These are phyloP conservation scores for Sapayoa aenigma DNA, from an alignment of 2,113 vertebrate genomes.

Conservation along the genomic window DNA sequence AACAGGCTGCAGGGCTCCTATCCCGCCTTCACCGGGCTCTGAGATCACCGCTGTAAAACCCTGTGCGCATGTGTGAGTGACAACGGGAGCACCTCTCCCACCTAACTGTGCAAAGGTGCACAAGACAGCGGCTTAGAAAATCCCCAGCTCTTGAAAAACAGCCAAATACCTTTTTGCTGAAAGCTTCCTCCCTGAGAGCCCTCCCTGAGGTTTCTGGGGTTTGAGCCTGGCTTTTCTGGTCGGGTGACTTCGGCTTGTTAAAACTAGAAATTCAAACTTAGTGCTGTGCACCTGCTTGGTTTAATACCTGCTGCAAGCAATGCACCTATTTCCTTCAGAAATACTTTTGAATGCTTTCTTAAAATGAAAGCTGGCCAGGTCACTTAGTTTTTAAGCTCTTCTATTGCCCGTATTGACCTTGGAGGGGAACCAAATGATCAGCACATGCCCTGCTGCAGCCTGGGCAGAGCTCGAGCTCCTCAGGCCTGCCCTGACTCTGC, in stretches of 20 bases:
- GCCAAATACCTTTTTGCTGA: slow-evolving; percentile 25
- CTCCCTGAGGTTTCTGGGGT: not conserved
- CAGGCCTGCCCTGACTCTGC: not conserved
- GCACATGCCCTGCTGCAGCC: not conserved
- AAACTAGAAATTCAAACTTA: not conserved
- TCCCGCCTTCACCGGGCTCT: not conserved
- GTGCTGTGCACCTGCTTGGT: not conserved
- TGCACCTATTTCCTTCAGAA: not conserved
- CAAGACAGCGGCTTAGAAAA: not conserved
- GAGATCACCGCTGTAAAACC: fast-evolving
- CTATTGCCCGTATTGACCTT: not conserved
- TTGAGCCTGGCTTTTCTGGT: slow-evolving; percentile 28
- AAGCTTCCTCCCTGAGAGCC: slow-evolving; percentile 34
- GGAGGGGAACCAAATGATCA: not conserved
- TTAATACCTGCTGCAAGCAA: not conserved
- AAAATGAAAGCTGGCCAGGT: not conserved
- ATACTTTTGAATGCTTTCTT: not conserved
- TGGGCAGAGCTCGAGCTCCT: not conserved
- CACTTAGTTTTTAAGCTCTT: not conserved
- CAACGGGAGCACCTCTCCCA: not conserved
- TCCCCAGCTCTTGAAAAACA: not conserved
- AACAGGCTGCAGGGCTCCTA: not conserved
- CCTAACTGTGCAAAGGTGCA: not conserved
- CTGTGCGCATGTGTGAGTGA: slow-evolving; percentile 8
- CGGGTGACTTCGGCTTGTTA: not conserved